These are phyloP conservation scores for Chrysomela aeneicollis DNA, from an alignment of 2,888 invertebrate genomes.

Conservation along the genomic window DNA sequence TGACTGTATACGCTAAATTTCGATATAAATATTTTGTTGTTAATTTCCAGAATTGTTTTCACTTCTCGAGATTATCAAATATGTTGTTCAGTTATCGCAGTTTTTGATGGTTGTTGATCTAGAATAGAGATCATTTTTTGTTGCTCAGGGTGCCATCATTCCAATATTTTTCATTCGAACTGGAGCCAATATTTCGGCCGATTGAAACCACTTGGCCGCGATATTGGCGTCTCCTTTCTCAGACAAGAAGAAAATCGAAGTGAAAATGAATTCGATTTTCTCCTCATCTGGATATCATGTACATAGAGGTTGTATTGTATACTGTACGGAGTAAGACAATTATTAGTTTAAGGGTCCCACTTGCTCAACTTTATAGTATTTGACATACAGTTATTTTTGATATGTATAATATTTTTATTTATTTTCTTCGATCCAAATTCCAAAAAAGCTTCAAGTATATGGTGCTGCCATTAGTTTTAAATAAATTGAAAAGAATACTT, in stretches of 20 bases:
- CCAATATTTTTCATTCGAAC: conserved; percentile 52
- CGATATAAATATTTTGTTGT: no score
- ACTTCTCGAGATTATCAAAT: no score
- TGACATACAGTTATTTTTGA: conserved; percentile 49
- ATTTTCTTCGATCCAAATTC: conserved; percentile 47
- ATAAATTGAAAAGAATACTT: conserved; percentile 43
- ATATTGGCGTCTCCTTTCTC: conserved; percentile 41
- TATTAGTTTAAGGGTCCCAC: conserved; percentile 58
- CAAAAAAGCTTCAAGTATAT: conserved; percentile 57
- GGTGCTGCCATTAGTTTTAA: conserved; percentile 57
- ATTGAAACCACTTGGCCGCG: conserved; percentile 25
- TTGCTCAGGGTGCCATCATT: conserved; percentile 63
- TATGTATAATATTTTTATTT: conserved; percentile 51
- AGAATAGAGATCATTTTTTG: conserved; percentile 44
- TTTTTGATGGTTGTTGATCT: not conserved
- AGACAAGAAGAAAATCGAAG: not conserved
- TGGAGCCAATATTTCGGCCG: conserved; percentile 39
- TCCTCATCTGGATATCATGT: conserved; percentile 34
- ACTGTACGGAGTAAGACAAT: conserved; percentile 44
- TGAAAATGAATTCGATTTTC: not conserved
- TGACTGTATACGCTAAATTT: no score
- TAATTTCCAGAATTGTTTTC: no score
- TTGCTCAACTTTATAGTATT: conserved; percentile 58
- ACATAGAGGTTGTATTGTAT: conserved; percentile 48
- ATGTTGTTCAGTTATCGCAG: no score